Conservation (phyloP, 2,797 vertebrate genomes). For the Sylvilagus floridanus region DNA sequence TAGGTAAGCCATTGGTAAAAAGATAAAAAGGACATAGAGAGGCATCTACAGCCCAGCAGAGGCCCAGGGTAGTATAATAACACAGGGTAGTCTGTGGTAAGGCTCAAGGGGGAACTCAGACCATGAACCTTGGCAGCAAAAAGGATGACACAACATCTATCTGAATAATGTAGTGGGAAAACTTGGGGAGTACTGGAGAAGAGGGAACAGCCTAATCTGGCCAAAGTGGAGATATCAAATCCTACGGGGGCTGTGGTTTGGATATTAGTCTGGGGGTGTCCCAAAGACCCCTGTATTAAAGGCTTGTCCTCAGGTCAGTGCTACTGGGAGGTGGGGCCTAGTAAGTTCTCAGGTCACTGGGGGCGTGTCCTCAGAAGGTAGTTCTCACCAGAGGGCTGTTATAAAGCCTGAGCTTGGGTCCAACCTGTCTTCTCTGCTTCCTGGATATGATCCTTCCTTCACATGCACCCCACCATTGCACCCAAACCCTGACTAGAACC, state of each 20-base stretch:
- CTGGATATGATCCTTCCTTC: too few species aligned
- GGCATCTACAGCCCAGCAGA: background rate
- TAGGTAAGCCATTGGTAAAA: background rate
- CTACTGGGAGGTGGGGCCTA: too few species aligned
- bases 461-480: too few species aligned
- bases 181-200: background rate
- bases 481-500: too few species aligned
- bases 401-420: too few species aligned
- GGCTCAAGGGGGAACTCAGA: background rate
- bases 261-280: too few species aligned
- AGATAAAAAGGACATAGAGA: conserved; percentile 11
- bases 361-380: too few species aligned
- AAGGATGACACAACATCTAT: background rate
- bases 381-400: too few species aligned
- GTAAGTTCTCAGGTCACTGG: too few species aligned
- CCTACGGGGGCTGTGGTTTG: background rate
- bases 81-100: background rate
- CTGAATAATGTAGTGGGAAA: background rate
- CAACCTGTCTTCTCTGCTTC: too few species aligned
- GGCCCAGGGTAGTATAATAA: background rate
- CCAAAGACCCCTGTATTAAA: too few species aligned
- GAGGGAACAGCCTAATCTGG: background rate
- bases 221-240: background rate
- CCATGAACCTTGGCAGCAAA: background rate
- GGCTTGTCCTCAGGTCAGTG: too few species aligned